A percentile compares a stretch with the other conserved stretches of the same genome.
These are phyloP conservation scores for Atethmia centrago DNA, from an alignment of 2,888 invertebrate genomes.

Conservation along the genomic window DNA sequence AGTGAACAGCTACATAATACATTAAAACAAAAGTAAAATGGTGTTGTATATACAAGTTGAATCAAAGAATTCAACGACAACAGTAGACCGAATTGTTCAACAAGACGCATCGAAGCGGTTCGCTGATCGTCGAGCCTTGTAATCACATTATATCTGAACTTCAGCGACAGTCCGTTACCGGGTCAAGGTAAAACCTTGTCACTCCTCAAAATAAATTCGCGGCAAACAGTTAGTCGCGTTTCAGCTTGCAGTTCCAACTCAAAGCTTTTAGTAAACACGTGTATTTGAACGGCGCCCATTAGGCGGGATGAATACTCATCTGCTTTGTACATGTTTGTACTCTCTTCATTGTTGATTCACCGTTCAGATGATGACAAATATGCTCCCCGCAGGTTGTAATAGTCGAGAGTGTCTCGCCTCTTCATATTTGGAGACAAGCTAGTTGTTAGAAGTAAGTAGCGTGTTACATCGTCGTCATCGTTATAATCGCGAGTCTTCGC, in stretches of 20 bases:
- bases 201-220: conserved; percentile 40
- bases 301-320: conserved; percentile 45
- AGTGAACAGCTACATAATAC: neutral
- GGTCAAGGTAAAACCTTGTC: conserved; percentile 34
- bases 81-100: neutral
- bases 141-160: conserved; percentile 32
- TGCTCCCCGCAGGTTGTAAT: conserved; percentile 22
- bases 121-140: conserved; percentile 25
- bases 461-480: conserved; percentile 8
- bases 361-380: conserved; percentile 49
- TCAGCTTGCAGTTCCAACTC: conserved; percentile 25
- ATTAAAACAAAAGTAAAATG: too few species aligned
- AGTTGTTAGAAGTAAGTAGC: conserved; percentile 7
- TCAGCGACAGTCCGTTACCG: conserved; percentile 1
- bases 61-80: neutral
- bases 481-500: neutral
- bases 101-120: neutral
- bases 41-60: neutral
- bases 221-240: conserved; percentile 31
- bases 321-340: conserved; percentile 48
- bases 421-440: conserved; percentile 6
- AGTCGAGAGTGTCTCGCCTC: conserved; percentile 12
- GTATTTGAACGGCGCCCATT: conserved; percentile 51
- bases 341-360: conserved; percentile 43
- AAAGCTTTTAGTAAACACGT: conserved; percentile 58